phyloP scores from a whole-genome alignment of 2,888 invertebrate genomes.

The Dascillus cervinus region DNA sequence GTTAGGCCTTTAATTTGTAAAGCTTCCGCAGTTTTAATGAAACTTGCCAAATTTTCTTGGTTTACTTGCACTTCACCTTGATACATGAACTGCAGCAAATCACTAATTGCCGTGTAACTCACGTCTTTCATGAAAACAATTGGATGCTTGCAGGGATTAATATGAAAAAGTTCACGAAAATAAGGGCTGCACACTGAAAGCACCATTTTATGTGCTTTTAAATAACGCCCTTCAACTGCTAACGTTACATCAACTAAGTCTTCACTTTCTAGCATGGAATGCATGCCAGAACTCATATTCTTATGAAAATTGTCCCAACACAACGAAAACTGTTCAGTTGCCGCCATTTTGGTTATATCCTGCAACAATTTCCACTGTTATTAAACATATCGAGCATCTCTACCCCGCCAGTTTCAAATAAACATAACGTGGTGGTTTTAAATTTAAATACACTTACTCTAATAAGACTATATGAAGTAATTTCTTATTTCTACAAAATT shows the following conservation, averaged over 20 bases:
- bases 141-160: slow-evolving; percentile 64
- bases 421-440: no score
- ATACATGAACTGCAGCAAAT: slow-evolving; percentile 66
- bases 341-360: no score
- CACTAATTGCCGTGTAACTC: slow-evolving; percentile 55
- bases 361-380: no score
- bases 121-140: slow-evolving; percentile 68
- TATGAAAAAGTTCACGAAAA: slow-evolving; percentile 64
- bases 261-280: slow-evolving; percentile 41
- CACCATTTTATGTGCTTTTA: slow-evolving; percentile 70
- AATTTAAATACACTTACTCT: no score
- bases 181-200: slow-evolving; percentile 72
- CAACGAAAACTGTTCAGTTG: slow-evolving; percentile 60
- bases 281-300: slow-evolving; percentile 64
- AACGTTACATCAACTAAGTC: slow-evolving; percentile 43
- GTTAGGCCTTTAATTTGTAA: slow-evolving; percentile 42
- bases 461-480: no score
- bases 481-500: no score
- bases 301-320: slow-evolving; percentile 75
- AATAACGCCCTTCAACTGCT: slow-evolving; percentile 52
- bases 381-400: no score
- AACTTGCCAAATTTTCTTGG: slow-evolving; percentile 38
- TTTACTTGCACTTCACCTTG: slow-evolving; percentile 56
- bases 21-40: slow-evolving; percentile 42
- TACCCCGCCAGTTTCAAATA: no score